Base-by-base conservation (phyloP, 2,888 invertebrate species). In the Caradrina kadenii region DNA sequence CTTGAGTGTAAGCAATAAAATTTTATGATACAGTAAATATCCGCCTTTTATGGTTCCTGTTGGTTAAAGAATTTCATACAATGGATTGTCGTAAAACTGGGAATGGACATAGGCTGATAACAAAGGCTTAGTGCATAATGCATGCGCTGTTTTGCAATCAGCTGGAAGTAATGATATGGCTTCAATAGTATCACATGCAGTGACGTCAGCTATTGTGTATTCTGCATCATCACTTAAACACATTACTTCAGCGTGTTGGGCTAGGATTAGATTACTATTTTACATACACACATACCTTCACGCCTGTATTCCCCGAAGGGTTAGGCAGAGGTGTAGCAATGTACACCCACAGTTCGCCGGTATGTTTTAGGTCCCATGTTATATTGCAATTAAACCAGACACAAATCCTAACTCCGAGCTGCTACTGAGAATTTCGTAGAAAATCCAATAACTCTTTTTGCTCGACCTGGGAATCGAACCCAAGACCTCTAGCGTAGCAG, bases 141-240 rank as follows among this genome's bases (percentile, higher is more conserved):
- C 92, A 89, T 92, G 89, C 88, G 85, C 87, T 91, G 91, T 92
- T 91, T 91, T 87, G 79, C 89, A 88, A 92, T 92, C 90, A 80
- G 72, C 75, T 66, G 64, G 87, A 88, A 92, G 91, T 93, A 91
- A 93, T 91, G 91, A 91, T 91, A 87, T 88, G 85, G 87, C 87
- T 89, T 87, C 88, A 89, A 88, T 88, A 82, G 77, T 87, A 89
- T 90, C 87, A 81, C 85, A 87, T 88, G 83, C 76, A 82, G 80
- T 83, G 77, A 75, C 66, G 65, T 63, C 42, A 54, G 64, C 73
- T 49, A 76, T 80, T 83, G 81, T 75, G 68, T 70, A 69, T 78
- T 71, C 50, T 72, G 66, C 53, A 59, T 58, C 63, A 68, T 72
- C 60, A 72, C 62, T 60, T 59, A 13, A 67, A 63, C 39, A 69